These are phyloP conservation scores for Neoarius graeffei DNA, from an alignment of 2,113 vertebrate species.

Conservation along the genomic window DNA sequence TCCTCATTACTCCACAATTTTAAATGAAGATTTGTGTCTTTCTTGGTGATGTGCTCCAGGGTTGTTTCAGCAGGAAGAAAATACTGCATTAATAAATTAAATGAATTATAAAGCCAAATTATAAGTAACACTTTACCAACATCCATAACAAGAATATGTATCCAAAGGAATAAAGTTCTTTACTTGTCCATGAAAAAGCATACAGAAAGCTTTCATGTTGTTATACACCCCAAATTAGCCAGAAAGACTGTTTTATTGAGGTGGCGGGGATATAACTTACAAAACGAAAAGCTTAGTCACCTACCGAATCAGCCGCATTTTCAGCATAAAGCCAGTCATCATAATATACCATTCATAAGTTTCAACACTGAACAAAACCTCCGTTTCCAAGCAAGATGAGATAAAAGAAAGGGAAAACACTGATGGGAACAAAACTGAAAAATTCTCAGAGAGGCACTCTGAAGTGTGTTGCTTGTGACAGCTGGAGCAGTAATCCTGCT, in stretches of 20 bases:
- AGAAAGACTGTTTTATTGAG: background rate
- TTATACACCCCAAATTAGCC: background rate
- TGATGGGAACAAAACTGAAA: constrained; percentile 6
- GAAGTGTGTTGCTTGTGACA: constrained; percentile 62
- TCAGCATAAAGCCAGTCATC: constrained; percentile 7
- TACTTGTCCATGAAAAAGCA: background rate
- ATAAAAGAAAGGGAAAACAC: background rate
- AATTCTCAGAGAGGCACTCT: constrained; percentile 46
- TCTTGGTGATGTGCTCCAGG: background rate
- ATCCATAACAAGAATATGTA: background rate
- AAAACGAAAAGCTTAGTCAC: background rate
- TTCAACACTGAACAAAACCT: constrained; percentile 8
- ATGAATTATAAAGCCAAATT: background rate
- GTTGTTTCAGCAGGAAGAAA: background rate
- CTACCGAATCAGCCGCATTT: background rate
- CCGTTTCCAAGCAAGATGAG: background rate
- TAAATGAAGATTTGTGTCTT: background rate
- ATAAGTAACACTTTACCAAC: background rate
- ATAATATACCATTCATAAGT: constrained; percentile 35
- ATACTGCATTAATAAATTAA: background rate
- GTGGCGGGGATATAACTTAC: background rate
- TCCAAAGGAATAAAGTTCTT: no score
- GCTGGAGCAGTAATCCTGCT: constrained; percentile 71
- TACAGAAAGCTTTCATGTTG: background rate
- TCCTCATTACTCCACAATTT: background rate